These are phyloP conservation scores for Centropyge bicolor DNA, from an alignment of 2,797 vertebrate species.

Conservation along the genomic window DNA sequence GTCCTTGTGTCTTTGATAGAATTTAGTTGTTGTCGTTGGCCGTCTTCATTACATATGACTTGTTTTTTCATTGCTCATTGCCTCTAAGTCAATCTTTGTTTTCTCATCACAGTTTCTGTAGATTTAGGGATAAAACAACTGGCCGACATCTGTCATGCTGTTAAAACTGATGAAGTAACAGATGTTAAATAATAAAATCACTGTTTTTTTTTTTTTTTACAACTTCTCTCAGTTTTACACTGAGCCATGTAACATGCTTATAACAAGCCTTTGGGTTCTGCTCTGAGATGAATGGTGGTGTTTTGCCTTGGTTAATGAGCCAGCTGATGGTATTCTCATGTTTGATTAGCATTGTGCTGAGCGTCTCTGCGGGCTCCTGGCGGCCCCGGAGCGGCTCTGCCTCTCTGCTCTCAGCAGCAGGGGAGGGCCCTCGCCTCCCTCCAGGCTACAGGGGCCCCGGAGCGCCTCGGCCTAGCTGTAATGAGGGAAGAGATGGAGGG, in stretches of 20 bases:
- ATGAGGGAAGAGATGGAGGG: slow-evolving; percentile 68
- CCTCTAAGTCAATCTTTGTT: slow-evolving; percentile 64
- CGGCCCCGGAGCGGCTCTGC: slow-evolving; percentile 38
- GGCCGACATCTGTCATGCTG: slow-evolving; percentile 66
- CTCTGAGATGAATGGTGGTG: slow-evolving; percentile 70
- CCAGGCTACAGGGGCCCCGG: slow-evolving; percentile 43
- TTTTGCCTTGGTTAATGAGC: slow-evolving; percentile 78
- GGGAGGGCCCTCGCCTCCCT: slow-evolving; percentile 55
- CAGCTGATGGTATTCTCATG: slow-evolving; percentile 76
- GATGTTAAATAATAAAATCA: slow-evolving; percentile 74
- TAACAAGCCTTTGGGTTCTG: slow-evolving; percentile 64
- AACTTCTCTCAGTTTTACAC: slow-evolving; percentile 59
- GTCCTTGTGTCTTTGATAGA: slow-evolving; percentile 76
- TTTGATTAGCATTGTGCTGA: slow-evolving; percentile 76
- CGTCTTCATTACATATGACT: slow-evolving; percentile 45
- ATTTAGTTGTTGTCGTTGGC: slow-evolving; percentile 58
- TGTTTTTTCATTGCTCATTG: slow-evolving; percentile 49
- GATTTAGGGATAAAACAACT: slow-evolving; percentile 62
- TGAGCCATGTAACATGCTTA: slow-evolving; percentile 53
- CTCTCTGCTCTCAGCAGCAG: slow-evolving; percentile 39
- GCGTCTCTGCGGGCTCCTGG: slow-evolving; percentile 59
- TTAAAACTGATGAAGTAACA: slow-evolving; percentile 73
- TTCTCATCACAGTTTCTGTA: slow-evolving; percentile 64
- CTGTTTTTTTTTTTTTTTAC: slow-evolving; percentile 50
- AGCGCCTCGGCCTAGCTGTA: slow-evolving; percentile 31